A percentile compares a stretch with the other conserved stretches of the same genome.
Evolutionary conservation across 1,140 invertebrate species (phyloP).

Genomic region (Cyphomyrmex costatus): DNA sequence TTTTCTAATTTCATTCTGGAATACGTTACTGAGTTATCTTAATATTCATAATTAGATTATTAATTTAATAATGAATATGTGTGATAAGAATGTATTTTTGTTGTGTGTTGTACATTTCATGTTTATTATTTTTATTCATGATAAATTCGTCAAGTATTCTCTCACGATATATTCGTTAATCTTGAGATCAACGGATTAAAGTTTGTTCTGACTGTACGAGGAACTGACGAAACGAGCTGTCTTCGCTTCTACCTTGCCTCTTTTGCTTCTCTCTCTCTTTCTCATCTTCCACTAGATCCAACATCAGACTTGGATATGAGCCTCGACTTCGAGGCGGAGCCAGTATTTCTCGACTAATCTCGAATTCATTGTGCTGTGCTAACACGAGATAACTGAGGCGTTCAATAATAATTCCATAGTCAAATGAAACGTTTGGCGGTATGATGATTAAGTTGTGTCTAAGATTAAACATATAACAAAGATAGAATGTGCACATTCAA

Average conservation of each 20-base stretch:
- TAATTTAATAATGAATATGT: neutral
- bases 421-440: conserved; percentile 65
- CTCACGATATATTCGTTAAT: conserved; percentile 65
- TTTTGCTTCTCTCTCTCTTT: conserved; percentile 35
- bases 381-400: conserved; percentile 60
- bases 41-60: neutral
- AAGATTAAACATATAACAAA: conserved; percentile 63
- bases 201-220: conserved; percentile 59
- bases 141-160: conserved; percentile 19
- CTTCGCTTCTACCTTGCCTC: conserved; percentile 22
- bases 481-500: conserved; percentile 33
- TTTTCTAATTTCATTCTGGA: neutral
- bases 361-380: conserved; percentile 65
- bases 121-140: conserved; percentile 3
- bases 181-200: conserved; percentile 73
- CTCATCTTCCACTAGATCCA: conserved; percentile 56
- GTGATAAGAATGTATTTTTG: neutral
- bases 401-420: conserved; percentile 73
- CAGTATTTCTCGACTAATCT: conserved; percentile 59
- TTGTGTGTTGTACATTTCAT: neutral
- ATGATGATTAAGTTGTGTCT: conserved; percentile 39
- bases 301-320: conserved; percentile 67
- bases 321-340: conserved; percentile 46
- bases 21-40: neutral
- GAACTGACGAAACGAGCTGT: conserved; percentile 62